Conservation (phyloP, 2,113 vertebrate genomes). For the Sminthopsis crassicaudata region DNA sequence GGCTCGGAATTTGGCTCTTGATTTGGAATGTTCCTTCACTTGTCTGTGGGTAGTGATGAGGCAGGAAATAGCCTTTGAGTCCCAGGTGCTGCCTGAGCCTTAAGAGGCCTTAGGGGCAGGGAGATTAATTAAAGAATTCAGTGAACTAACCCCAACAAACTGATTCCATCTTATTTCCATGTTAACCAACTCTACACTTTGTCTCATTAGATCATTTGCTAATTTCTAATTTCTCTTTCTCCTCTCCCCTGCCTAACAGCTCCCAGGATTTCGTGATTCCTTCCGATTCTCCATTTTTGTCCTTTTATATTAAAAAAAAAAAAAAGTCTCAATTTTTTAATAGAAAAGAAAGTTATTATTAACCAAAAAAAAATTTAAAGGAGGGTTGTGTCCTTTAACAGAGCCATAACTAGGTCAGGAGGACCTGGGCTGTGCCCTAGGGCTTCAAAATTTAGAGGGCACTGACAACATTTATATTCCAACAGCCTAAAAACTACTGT, state of each 20-base stretch:
- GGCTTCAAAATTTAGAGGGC: constrained; percentile 1
- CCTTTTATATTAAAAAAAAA: neutral
- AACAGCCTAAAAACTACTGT: neutral
- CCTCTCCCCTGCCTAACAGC: neutral
- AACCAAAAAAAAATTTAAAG: neutral
- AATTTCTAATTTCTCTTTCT: neutral
- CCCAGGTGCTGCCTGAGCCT: neutral
- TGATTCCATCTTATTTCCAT: neutral
- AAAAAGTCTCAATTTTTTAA: neutral
- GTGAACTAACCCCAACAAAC: neutral
- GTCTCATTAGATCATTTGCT: neutral
- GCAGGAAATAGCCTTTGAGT: neutral
- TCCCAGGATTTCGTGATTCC: neutral
- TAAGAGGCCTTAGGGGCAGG: neutral
- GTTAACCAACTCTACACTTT: neutral
- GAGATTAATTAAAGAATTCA: neutral
- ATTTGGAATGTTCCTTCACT: neutral
- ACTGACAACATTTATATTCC: neutral
- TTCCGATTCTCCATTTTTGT: neutral
- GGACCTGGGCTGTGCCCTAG: neutral
- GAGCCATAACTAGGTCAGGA: neutral
- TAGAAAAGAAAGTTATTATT: neutral
- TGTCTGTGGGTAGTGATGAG: constrained; percentile 14
- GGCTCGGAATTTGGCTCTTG: constrained; percentile 19
- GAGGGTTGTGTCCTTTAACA: neutral